A percentile compares a stretch with the other conserved stretches of the same genome.
Conservation (phyloP, 2,113 vertebrate genomes). For the Prochilodus magdalenae region DNA sequence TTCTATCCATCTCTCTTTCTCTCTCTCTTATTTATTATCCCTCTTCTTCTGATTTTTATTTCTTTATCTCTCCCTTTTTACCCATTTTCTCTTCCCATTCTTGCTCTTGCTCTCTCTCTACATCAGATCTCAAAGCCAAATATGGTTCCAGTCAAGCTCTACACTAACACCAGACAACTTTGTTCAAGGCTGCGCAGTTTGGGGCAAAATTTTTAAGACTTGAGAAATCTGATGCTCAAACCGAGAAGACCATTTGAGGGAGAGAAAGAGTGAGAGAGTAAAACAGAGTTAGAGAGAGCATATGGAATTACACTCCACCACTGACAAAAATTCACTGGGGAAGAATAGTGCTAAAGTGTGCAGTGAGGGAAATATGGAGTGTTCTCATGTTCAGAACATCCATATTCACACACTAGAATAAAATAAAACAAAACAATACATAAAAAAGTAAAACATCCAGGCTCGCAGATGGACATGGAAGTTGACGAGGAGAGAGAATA, state of each 20-base stretch:
- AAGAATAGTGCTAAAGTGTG: neutral
- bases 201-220: slow-evolving; percentile 9
- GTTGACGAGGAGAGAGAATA: neutral
- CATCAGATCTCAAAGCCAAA: neutral
- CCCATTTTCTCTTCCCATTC: neutral
- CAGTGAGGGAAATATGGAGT: neutral
- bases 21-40: neutral
- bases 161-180: neutral
- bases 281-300: neutral
- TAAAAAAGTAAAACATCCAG: neutral
- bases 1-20: too few species aligned
- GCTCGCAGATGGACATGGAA: neutral
- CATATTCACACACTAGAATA: neutral
- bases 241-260: neutral
- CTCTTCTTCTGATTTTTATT: neutral
- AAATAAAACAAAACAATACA: neutral
- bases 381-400: neutral
- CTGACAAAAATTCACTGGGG: neutral
- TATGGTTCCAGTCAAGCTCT: neutral
- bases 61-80: neutral
- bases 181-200: neutral
- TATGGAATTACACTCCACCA: neutral
- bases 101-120: neutral
- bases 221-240: slow-evolving; percentile 26
- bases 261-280: neutral